These are phyloP conservation scores for Sycophaga agraensis DNA, from an alignment of 1,140 invertebrate species.

Conservation along the genomic window DNA sequence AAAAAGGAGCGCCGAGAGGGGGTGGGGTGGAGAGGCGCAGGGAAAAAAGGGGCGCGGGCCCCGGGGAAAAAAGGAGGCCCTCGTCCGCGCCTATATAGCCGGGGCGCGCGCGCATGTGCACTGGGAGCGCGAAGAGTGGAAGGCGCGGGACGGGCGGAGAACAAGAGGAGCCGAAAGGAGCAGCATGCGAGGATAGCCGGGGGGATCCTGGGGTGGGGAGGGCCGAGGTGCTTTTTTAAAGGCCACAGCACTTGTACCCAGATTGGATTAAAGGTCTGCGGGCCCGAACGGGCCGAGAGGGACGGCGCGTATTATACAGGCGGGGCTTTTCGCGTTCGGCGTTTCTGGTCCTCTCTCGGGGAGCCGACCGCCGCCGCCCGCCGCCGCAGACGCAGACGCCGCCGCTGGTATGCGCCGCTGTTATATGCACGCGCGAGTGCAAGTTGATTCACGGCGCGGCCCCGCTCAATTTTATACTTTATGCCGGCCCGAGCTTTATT, in stretches of 20 bases:
- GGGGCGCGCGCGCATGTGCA: too few relatives aligned
- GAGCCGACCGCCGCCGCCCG: too few relatives aligned
- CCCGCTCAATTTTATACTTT: conserved; percentile 30
- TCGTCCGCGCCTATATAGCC: too few relatives aligned
- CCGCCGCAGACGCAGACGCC: not conserved
- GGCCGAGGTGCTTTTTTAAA: conserved; percentile 36
- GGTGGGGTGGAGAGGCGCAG: not conserved
- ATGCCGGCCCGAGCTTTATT: conserved; percentile 12
- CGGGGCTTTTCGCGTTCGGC: conserved; percentile 9
- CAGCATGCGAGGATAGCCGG: too few relatives aligned
- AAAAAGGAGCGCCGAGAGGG: not conserved
- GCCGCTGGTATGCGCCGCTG: not conserved
- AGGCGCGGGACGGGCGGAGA: too few relatives aligned
- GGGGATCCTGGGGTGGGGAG: too few relatives aligned
- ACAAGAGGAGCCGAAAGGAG: too few relatives aligned
- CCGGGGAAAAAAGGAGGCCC: too few relatives aligned
- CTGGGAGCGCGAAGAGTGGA: not conserved
- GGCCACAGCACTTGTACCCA: conserved; percentile 40
- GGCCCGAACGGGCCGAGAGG: conserved; percentile 23
- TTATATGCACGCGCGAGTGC: conserved; percentile 16
- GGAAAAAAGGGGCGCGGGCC: too few relatives aligned
- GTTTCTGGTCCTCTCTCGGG: conserved; percentile 11
- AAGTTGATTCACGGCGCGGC: conserved; percentile 51
- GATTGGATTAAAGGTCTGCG: conserved; percentile 51
- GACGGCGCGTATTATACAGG: conserved; percentile 36